Evolutionary conservation across 2,797 vertebrate genomes (phyloP), one percentile per base, ranked within the genome.

Genomic region (Channallabes apus): DNA sequence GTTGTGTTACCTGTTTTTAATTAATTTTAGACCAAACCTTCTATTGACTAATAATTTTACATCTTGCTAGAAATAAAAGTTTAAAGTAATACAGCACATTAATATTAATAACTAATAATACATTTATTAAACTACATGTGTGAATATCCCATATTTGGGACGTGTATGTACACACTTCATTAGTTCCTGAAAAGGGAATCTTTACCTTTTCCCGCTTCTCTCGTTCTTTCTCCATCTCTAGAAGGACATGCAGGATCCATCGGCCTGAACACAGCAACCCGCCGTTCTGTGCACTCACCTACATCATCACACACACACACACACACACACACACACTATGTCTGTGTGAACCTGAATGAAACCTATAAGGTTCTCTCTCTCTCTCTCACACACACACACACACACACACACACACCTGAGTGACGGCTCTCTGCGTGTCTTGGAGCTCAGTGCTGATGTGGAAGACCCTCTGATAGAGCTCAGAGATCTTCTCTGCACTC

Each of bases 391-490:
- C 61, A 62, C 61, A 62, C 61, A 62, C 61, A 62, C 22, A 62
- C 22, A 62, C 61, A 62, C 61, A 62, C 24, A 62, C 61, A n/a
- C 61, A 62, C 73, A 76, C 95, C 94, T 93, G 93, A 82, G 85
- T 87, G 84, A 94, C 91, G 22, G 94, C 93, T 84, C 72, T 79
- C 79, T 83, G 80, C 58, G 91, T 92, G 18, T 94, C 93, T 2
- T 88, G 84, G 1, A 64, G 81, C 83, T 78, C 88, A 17, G 91
- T 90, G 17, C 89, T 56, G 73, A 88, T 78, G 38, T 92, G 89
- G 84, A 94, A 94, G 54, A 95, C 90, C 76, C 92, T 94, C 75
- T 62, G 35, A 87, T 93, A 94, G 58, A 95, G 90, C 4, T 86
- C 80, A 85, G 91, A 88, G 58, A 93, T 87, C 24, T 93, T 90